Evolutionary conservation across 2,797 vertebrate genomes (phyloP), one percentile per base, ranked within the genome.

Genomic region (Acipenser ruthenus): DNA sequence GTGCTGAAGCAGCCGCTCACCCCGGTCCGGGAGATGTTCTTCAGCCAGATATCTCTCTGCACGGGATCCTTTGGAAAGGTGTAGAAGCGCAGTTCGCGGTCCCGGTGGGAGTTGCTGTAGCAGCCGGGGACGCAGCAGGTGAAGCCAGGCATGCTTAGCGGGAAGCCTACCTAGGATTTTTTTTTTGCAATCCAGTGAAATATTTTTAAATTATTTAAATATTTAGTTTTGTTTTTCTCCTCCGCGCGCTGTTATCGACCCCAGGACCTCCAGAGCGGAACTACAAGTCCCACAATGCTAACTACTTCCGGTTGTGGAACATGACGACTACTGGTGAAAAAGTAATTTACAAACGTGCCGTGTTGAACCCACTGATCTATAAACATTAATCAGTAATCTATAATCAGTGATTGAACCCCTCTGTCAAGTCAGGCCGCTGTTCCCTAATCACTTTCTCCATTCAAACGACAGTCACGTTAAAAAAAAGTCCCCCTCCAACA

Each of bases 1-100:
- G 96, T 97, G 82, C 93, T 96, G 85, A 98, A 98, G 79, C 96
- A 98, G 78, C 96, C 96, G 80, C 92, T 95, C 78, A 97, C 95
- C 74, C 96, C 96, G 71, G 94, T 93, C 73, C 96, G 91, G 69
- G 96, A 97, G 81, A 97, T 95, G 83, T 98, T 98, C 90, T 96
- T 92, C 70, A 98, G 92, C 96, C 96, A 98, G 70, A 91, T 88
- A 79, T 94, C 93, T 70, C 95, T 81, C 74, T 96, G 90, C 83
- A 92, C 84, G 65, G 85, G 81, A 82, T 97, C 95, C 91, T 90
- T 90, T 62, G 88, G 88, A 72, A 90, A 90, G 67, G 87, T 88
- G 78, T 90, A 90, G 77, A 90, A 90, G 70, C 88, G 88, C 72
- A 89, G 81, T 60, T 87, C 85, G 79, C 89, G 88, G 76, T 90